Base-by-base conservation (phyloP, 2,888 invertebrate genomes). In the Drymonia ruficornis region DNA sequence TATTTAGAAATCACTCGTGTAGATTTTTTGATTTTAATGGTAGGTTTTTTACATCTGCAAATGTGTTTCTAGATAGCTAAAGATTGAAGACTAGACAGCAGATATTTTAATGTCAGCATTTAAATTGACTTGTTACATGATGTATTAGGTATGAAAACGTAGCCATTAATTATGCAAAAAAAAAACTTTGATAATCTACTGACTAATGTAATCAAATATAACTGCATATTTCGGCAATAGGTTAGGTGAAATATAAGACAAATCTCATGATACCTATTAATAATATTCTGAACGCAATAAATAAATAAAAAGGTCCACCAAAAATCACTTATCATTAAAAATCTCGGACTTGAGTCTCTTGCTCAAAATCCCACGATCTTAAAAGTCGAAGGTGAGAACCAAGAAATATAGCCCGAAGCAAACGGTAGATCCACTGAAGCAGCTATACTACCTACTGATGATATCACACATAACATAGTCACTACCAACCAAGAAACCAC, bases 401-500 rank as follows among this genome's bases (percentile, higher is more conserved):
- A 72, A 83, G 78, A 70, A 58, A 81, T 76, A 76, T 91, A 87
- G 91, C 91, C 91, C 80, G 82, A 76, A 91, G 91, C 91, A 87
- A 90, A 91, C 91, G 74, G 91, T 89, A 90, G 89, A 91, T 80
- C 86, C 81, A 79, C 89, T 88, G 87, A 86, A 89, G 90, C 91
- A 91, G 91, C 89, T 60, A 78, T 66, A 68, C 78, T 77, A 77
- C 76, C 83, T 61, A 83, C 78, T 72, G 73, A 65, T 81, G 83
- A 70, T 73, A 61, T 55, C 67, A 73, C 84, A 80, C 61, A 81
- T 67, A 67, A 74, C 58, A 55, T 61, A 61, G 65, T 72, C 67
- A 51, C 63, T 56, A 44, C 53, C 61, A 68, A 76, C 63, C 68
- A 70, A 70, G 66, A 72, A 60, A 70, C 78, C 83, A 87, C 84